Conservation (phyloP, 2,888 invertebrate species). For the Campaea margaritaria region DNA sequence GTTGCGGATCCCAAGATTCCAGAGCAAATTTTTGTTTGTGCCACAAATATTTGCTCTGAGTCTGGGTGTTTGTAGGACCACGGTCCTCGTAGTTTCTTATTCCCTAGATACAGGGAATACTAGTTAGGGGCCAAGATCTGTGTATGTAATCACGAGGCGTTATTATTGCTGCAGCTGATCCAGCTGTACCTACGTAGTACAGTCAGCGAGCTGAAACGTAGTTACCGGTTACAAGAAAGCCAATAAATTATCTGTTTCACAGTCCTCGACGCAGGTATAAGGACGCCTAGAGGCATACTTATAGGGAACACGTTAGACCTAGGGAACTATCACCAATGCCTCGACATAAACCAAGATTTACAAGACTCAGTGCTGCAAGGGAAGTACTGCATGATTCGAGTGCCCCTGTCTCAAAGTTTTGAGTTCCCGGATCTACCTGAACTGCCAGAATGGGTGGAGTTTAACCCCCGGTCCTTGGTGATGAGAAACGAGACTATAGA, state of each 20-base stretch:
- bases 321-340: slow-evolving; percentile 59
- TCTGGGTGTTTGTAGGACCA: too few species aligned
- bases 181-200: too few species aligned
- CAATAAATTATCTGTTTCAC: slow-evolving; percentile 1
- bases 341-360: slow-evolving; percentile 45
- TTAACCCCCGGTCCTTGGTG: slow-evolving; percentile 19
- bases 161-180: too few species aligned
- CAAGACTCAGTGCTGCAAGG: slow-evolving; percentile 50
- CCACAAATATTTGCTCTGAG: too few species aligned
- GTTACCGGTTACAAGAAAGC: too few species aligned
- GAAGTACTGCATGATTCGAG: slow-evolving; percentile 59
- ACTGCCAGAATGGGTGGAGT: slow-evolving; percentile 22
- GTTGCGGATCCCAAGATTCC: too few species aligned
- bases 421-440: slow-evolving; percentile 24
- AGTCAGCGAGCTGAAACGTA: too few species aligned
- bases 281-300: slow-evolving; percentile 54
- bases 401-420: slow-evolving; percentile 49
- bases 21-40: too few species aligned
- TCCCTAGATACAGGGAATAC: too few species aligned
- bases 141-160: too few species aligned
- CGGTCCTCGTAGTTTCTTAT: too few species aligned
- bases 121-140: too few species aligned
- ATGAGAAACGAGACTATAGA: slow-evolving; percentile 26
- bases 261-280: slow-evolving; percentile 48
- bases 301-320: slow-evolving; percentile 48